A percentile compares a stretch with the other conserved stretches of the same genome.
These are phyloP conservation scores for Oscheius sp. DNA, from an alignment of 2,888 invertebrate genomes.

Conservation along the genomic window DNA sequence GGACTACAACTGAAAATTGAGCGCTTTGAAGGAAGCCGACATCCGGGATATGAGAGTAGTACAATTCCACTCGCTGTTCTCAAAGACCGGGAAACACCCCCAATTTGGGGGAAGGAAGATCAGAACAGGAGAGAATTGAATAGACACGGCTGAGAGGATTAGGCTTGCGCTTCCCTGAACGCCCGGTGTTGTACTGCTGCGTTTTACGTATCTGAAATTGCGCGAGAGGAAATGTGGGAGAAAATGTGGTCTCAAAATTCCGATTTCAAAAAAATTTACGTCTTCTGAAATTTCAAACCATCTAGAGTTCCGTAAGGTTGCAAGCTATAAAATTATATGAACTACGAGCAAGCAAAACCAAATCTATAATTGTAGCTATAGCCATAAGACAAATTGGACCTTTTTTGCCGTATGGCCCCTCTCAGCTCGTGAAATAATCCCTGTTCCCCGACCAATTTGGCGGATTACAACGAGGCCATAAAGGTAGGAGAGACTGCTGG, in stretches of 20 bases:
- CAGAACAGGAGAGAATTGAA: constrained; percentile 7
- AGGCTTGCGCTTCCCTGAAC: not conserved
- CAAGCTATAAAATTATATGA: too few species aligned
- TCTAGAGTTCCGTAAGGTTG: too few species aligned
- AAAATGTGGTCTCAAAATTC: too few species aligned
- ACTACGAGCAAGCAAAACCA: not conserved
- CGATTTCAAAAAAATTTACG: too few species aligned
- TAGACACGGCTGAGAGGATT: constrained; percentile 14
- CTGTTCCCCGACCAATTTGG: not conserved
- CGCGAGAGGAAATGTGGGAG: too few species aligned
- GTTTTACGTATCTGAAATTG: too few species aligned
- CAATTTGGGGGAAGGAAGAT: not conserved
- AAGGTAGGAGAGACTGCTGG: constrained; percentile 5
- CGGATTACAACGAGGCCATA: not conserved
- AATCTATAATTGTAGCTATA: too few species aligned
- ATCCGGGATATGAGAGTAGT: not conserved
- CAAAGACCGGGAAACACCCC: not conserved
- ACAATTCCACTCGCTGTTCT: not conserved
- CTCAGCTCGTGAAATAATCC: not conserved
- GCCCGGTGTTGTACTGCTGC: not conserved
- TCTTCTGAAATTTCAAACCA: too few species aligned
- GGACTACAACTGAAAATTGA: too few species aligned
- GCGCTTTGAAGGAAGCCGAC: too few species aligned
- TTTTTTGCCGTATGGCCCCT: too few species aligned
- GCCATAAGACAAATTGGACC: too few species aligned